Evolutionary conservation across 2,888 invertebrate species (phyloP), one percentile per base, ranked within the genome.

Genomic region (Cataglyphis rosenhaueri): DNA sequence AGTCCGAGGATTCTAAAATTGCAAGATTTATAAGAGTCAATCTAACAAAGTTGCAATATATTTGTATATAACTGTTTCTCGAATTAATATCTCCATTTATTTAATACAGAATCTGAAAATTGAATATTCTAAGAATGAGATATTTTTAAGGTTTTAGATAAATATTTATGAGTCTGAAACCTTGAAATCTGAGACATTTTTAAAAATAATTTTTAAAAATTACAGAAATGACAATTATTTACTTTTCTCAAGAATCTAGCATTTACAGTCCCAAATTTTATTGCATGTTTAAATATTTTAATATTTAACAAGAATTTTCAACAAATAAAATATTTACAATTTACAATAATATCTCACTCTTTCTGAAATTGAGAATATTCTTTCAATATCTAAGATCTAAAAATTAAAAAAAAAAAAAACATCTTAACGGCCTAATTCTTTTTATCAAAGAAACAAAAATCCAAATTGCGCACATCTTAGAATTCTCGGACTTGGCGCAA

Each of bases 401-500:
- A 29, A 29, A 29, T 1, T 25, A 57, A 76, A 76, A 10, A 55
- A 6, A 25, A 38, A 10, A 25, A 25, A 15, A 68, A 48, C 15
- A 48, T 48, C 52, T 8, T n/a, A n/a, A 55, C 70, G 41, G 70
- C 70, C 55, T 68, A 57, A n/a, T 21, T 32, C 18, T 41, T 25
- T 25, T 41, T 35, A 41, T 21, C 12, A 10, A 57, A 18, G 12
- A 44, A 35, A 1, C 52, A 21, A 65, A 38, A 8, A 25, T 55
- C 12, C 25, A 29, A 66, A 76, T 52, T 44, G 9, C 35, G 38
- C 18, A 59, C 25, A 41, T 59, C 29, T 12, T 71, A 44, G 73
- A 79, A 79, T 79, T 79, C 59, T 79, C 78, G 78, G 78, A 79
- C 35, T 35, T 32, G 73, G 6, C 48, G 32, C 35, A 59, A 44